Conservation (phyloP, 1,140 invertebrate genomes). For the Contarinia nasturtii region DNA sequence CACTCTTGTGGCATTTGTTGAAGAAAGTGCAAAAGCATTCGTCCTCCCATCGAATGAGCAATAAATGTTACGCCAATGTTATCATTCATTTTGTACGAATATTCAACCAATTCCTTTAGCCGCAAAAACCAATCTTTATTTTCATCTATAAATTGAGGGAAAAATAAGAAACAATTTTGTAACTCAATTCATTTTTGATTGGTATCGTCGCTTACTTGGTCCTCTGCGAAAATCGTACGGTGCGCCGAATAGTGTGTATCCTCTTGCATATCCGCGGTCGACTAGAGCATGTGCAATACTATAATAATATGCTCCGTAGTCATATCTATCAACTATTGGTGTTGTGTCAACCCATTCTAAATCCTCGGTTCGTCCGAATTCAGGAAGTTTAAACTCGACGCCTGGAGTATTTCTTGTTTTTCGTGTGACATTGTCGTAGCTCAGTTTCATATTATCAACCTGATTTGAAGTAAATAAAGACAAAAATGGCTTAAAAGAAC, state of each 20-base stretch:
- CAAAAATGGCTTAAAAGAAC: no score
- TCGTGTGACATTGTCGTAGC: conserved; percentile 70
- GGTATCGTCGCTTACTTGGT: conserved; percentile 91
- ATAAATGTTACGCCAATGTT: conserved; percentile 62
- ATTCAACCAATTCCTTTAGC: conserved; percentile 66
- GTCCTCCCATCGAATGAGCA: conserved; percentile 91
- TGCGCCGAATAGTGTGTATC: conserved; percentile 67
- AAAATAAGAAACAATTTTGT: no score
- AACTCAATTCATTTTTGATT: no score
- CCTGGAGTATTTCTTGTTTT: conserved; percentile 66
- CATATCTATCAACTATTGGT: conserved; percentile 25
- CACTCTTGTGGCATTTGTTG: conserved; percentile 58
- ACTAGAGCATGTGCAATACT: conserved; percentile 64
- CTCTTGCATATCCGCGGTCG: conserved; percentile 59
- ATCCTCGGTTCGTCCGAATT: conserved; percentile 68
- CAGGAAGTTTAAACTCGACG: conserved; percentile 70
- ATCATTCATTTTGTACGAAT: conserved; percentile 64
- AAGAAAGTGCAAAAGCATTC: conserved; percentile 72
- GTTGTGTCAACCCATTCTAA: conserved; percentile 90
- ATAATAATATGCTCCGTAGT: conserved; percentile 69
- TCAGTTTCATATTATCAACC: conserved; percentile 72
- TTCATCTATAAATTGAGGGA: no score
- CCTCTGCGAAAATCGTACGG: conserved; percentile 95
- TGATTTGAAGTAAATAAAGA: no score
- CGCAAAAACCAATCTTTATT: conserved; percentile 62